These are phyloP conservation scores for Melitaea cinxia DNA, from an alignment of 1,140 invertebrate genomes.

Conservation along the genomic window DNA sequence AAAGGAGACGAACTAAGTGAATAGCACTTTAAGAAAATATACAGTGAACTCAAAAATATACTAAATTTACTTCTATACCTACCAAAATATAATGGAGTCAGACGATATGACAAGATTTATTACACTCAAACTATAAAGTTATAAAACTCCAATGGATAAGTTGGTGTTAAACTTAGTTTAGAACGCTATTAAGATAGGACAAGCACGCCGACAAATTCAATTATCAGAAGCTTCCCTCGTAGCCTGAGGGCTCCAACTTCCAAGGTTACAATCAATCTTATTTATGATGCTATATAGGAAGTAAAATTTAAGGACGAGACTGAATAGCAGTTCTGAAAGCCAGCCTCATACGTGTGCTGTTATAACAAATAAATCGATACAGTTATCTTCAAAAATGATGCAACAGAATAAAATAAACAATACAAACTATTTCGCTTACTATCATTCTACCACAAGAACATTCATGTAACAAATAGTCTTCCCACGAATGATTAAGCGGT, in stretches of 20 bases:
- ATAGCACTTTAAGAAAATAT: not conserved
- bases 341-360: not conserved
- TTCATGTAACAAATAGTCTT: slow-evolving; percentile 29
- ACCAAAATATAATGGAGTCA: not conserved
- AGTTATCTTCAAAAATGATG: not conserved
- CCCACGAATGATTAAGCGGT: slow-evolving; percentile 24
- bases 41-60: not conserved
- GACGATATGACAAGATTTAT: not conserved
- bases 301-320: slow-evolving; percentile 70
- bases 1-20: slow-evolving; percentile 33
- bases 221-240: slow-evolving; percentile 68
- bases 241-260: slow-evolving; percentile 64
- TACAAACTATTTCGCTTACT: slow-evolving; percentile 2
- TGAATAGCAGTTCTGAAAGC: slow-evolving; percentile 47
- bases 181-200: slow-evolving; percentile 68
- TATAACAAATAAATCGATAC: not conserved
- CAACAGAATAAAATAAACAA: not conserved
- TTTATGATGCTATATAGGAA: slow-evolving; percentile 64
- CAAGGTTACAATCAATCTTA: slow-evolving; percentile 68
- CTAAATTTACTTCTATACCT: not conserved
- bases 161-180: slow-evolving; percentile 68
- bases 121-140: not conserved
- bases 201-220: slow-evolving; percentile 80
- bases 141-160: slow-evolving; percentile 54
- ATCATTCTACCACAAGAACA: not conserved